phyloP scores from a whole-genome alignment of 2,113 vertebrate species.

The Arvicanthis niloticus region DNA sequence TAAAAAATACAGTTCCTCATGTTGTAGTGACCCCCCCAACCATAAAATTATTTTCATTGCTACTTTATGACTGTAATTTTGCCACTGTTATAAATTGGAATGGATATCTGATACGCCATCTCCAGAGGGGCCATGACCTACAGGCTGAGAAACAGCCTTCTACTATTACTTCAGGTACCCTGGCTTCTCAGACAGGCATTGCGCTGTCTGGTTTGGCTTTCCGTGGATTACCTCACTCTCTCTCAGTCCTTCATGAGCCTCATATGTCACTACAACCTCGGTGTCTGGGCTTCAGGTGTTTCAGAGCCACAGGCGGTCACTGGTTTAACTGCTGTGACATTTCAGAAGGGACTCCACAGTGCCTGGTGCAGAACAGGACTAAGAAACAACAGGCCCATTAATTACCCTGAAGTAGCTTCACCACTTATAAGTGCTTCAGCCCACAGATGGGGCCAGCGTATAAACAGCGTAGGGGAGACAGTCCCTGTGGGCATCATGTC shows the following conservation, averaged over 20 bases:
- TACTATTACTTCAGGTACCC: no score
- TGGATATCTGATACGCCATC: neutral
- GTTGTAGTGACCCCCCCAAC: neutral
- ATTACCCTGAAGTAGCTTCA: neutral
- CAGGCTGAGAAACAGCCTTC: neutral
- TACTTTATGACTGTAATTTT: neutral
- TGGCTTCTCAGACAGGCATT: neutral
- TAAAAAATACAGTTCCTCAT: neutral
- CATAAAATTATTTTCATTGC: neutral
- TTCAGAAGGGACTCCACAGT: neutral
- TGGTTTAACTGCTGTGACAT: neutral
- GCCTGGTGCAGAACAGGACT: neutral
- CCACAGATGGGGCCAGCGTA: neutral
- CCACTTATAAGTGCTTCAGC: neutral
- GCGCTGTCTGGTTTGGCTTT: neutral
- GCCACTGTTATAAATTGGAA: neutral
- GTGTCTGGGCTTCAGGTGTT: constrained; percentile 7
- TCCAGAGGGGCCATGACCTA: neutral
- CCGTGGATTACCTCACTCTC: neutral
- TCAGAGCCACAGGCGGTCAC: neutral
- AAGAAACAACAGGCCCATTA: neutral
- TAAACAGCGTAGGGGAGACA: neutral
- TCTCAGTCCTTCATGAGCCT: neutral
- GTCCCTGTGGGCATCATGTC: neutral
- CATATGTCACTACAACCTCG: neutral